Evolutionary conservation across 2,113 vertebrate genomes (phyloP), one percentile per base, ranked within the genome.

Genomic region (Erythrolamprus reginae): DNA sequence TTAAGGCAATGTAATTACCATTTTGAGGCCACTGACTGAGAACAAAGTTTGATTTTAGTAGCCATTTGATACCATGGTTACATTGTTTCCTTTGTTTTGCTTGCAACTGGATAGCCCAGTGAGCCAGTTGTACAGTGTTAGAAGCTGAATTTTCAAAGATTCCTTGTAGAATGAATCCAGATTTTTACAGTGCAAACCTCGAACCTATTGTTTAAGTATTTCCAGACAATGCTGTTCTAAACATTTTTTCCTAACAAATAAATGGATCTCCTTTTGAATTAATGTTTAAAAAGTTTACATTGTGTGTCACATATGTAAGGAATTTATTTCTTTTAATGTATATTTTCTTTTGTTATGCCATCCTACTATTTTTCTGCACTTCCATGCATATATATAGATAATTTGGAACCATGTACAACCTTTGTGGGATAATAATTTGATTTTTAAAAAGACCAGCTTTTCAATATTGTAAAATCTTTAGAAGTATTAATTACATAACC

Each of bases 91-190:
- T 92, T 92, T 97, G 93, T 96, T 97, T 97, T 96, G 95, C 95
- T 96, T 97, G 97, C 97, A 97, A 97, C 88, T 92, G 94, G 96
- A 97, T 96, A 96, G 94, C 93, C 92, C 89, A 90, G 89, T 93
- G 91, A 95, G 93, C 93, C 93, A 96, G 95, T 95, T 95, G 92
- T 93, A 96, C 93, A 94, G 95, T 96, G 95, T 96, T 96, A 97
- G 94, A 97, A 96, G 96, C 95, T 97, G 96, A 96, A 96, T 97
- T 97, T 97, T 97, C 96, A 97, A 97, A 97, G 95, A 95, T 96
- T 96, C 96, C 94, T 95, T 94, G 82, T 93, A 97, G 97, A 97
- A 96, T 91, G 95, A 96, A 96, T 97, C 96, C 96, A 97, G 96
- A 97, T 96, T 96, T 95, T 95, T 96, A 96, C 93, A 96, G 93